Base-by-base conservation (phyloP, 2,888 invertebrate species). In the Xanthia togata region DNA sequence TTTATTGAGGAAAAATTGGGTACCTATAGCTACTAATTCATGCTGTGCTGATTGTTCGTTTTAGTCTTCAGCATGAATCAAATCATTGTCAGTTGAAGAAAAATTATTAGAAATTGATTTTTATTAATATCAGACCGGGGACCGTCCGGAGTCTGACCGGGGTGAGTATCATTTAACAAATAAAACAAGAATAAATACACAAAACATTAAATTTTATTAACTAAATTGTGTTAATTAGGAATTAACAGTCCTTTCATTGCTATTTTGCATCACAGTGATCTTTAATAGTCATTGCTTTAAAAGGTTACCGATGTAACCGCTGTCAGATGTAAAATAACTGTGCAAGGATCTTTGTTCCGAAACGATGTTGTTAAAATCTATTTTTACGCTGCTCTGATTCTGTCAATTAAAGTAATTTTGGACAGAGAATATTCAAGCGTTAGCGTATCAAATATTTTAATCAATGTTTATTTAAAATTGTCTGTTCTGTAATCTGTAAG, bases 361-460 rank as follows among this genome's bases (percentile, higher is more conserved):
- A 59, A n/a, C 11, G 35, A 31, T 53, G 41, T 64, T 35, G 53
- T 38, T 26, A 60, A 71, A 59, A 44, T 71, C 4, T 47, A 65
- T 71, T 70, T 60, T 70, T 12, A 63, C 14, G 1, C 23, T 35
- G 44, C 59, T 57, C 50, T 53, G 47, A 60, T 64, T 78, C 26
- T 38, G 23, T 53, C 59, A 68, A 47, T 53, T 70, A 12, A 12
- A 59, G n/a, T n/a, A 41, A 63, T 68, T 82, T 85, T 55, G 73
- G 63, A 31, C 20, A 57, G 20, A 31, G 14, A 65, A 80, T 77
- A 69, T 62, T 38, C 26, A 62, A 73, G 47, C 26, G 14, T 63
- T 55, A 41, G 78, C 26, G 50, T 76, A 55, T 44, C 20, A 80
- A 73, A 62, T 77, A 85, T 85, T 85, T 77, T 63, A 73, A 68